Percentiles rank a stretch among this genome's conserved stretches.
phyloP scores from a whole-genome alignment of 2,888 invertebrate species.

The Melitaea athalia region DNA sequence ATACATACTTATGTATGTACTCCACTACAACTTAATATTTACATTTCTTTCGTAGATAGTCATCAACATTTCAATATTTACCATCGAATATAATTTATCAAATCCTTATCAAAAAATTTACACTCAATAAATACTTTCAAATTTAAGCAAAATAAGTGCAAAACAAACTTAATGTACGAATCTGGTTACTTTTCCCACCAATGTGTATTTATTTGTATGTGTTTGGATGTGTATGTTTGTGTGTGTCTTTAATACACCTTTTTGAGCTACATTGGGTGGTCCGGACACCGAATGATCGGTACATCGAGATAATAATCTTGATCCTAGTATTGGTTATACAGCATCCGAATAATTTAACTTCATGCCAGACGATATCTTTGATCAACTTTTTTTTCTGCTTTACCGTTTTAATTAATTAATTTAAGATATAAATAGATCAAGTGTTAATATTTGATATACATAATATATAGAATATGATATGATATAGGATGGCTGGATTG shows the following conservation, averaged over 20 bases:
- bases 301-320: conserved; percentile 35
- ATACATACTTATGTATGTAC: too few relatives aligned
- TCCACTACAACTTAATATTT: background rate
- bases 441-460: too few relatives aligned
- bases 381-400: background rate
- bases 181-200: conserved; percentile 25
- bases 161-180: conserved; percentile 18
- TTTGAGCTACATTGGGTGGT: conserved; percentile 19
- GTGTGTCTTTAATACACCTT: background rate
- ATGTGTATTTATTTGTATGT: conserved; percentile 6
- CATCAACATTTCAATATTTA: background rate
- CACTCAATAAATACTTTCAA: conserved; percentile 6
- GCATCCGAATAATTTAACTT: conserved; percentile 34
- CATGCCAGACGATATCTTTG: conserved; percentile 8
- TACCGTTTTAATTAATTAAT: background rate
- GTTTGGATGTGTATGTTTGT: background rate
- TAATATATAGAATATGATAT: too few relatives aligned
- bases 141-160: conserved; percentile 1
- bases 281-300: conserved; percentile 34
- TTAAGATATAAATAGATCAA: too few relatives aligned
- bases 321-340: conserved; percentile 31
- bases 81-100: background rate
- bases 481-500: too few relatives aligned
- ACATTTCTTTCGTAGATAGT: background rate
- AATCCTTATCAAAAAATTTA: conserved; percentile 1